phyloP scores from a whole-genome alignment of 2,113 vertebrate species.

The Ammodytes marinus region DNA sequence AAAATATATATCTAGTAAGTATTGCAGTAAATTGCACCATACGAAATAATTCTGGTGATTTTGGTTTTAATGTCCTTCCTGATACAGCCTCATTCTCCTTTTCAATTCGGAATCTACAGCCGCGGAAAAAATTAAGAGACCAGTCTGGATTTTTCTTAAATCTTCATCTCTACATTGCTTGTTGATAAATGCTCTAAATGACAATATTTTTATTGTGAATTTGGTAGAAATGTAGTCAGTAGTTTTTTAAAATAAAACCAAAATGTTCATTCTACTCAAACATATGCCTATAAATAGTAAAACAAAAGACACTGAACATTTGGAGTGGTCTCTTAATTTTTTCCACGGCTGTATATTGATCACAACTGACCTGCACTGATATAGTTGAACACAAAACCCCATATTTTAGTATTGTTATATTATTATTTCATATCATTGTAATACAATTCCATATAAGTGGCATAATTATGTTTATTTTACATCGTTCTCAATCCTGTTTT shows the following conservation, averaged over 20 bases:
- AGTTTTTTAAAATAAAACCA: too few relatives aligned
- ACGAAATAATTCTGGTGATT: slow-evolving; percentile 9
- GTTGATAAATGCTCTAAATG: too few relatives aligned
- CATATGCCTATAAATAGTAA: too few relatives aligned
- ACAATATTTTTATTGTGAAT: too few relatives aligned
- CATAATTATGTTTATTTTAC: background rate
- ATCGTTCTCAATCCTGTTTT: background rate
- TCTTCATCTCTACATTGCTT: background rate
- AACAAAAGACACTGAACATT: too few relatives aligned
- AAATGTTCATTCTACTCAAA: too few relatives aligned
- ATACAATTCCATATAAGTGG: background rate
- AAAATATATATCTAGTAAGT: too few relatives aligned
- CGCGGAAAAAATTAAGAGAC: too few relatives aligned
- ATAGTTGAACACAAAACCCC: background rate
- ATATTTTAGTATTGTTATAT: background rate
- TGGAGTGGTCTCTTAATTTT: background rate
- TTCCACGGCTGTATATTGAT: background rate
- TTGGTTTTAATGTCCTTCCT: background rate
- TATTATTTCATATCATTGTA: too few relatives aligned
- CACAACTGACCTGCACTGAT: background rate
- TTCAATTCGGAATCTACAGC: background rate
- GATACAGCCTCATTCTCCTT: background rate
- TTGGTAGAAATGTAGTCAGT: too few relatives aligned
- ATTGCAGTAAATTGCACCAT: background rate
- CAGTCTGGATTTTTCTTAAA: too few relatives aligned